Percentiles rank a stretch among this genome's conserved stretches.
These are phyloP conservation scores for Antennarius maculatus DNA, from an alignment of 2,797 vertebrate genomes.

Conservation along the genomic window DNA sequence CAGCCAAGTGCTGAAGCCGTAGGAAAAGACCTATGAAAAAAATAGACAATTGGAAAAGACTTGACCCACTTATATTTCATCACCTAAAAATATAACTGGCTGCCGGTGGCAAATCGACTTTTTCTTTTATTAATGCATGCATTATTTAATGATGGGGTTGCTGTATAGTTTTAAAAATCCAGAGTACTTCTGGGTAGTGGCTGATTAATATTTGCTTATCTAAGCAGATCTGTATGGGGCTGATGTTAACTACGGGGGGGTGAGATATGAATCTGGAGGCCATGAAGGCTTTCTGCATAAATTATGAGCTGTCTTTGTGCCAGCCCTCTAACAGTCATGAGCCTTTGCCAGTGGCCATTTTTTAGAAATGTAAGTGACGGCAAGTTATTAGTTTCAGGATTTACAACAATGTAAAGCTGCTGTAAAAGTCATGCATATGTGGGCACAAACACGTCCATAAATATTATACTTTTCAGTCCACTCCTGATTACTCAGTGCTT, in stretches of 20 bases:
- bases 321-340: slow-evolving; percentile 27
- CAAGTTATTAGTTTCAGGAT: slow-evolving; percentile 20
- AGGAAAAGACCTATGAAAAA: neutral
- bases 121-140: slow-evolving; percentile 34
- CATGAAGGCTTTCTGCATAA: slow-evolving; percentile 53
- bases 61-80: slow-evolving; percentile 24
- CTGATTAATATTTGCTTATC: slow-evolving; percentile 59
- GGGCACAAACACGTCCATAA: neutral
- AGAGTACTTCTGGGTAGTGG: slow-evolving; percentile 52
- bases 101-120: slow-evolving; percentile 10
- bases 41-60: slow-evolving; percentile 10
- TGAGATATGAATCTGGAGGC: slow-evolving; percentile 30
- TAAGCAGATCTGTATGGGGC: slow-evolving; percentile 35
- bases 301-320: slow-evolving; percentile 40
- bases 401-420: slow-evolving; percentile 19
- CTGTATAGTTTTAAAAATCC: slow-evolving; percentile 36
- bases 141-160: slow-evolving; percentile 32
- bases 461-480: neutral
- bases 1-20: neutral
- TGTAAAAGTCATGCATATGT: neutral
- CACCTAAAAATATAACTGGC: slow-evolving; percentile 14
- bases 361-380: slow-evolving; percentile 28
- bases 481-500: slow-evolving; percentile 11
- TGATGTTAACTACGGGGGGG: slow-evolving; percentile 47
- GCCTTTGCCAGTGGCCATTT: slow-evolving; percentile 28